These are phyloP conservation scores for Drosophila fuyamai DNA, from an alignment of 1,140 invertebrate species.

Conservation along the genomic window DNA sequence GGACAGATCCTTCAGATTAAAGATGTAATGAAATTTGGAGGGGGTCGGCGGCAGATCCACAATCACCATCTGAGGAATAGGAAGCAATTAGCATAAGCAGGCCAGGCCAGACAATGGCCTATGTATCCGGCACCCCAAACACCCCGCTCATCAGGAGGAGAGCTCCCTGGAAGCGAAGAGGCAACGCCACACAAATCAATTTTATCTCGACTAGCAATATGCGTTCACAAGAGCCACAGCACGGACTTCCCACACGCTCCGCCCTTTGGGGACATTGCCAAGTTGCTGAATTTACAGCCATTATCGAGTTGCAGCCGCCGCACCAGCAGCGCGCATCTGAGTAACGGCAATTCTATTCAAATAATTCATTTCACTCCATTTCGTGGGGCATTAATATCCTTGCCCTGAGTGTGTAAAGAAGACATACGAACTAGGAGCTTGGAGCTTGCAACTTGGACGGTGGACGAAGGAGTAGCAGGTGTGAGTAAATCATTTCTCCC, in stretches of 20 bases:
- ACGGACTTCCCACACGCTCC: slow-evolving; percentile 17
- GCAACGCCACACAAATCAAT: slow-evolving; percentile 78
- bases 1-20: slow-evolving; percentile 95
- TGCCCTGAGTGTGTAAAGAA: slow-evolving; percentile 78
- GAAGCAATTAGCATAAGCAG: slow-evolving; percentile 63
- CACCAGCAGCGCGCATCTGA: slow-evolving; percentile 41
- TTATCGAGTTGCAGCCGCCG: slow-evolving; percentile 71
- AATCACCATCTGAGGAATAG: slow-evolving; percentile 87
- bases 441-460: not conserved
- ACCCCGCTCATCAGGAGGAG: not conserved
- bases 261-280: slow-evolving; percentile 22
- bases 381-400: slow-evolving; percentile 82
- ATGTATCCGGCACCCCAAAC: slow-evolving; percentile 7
- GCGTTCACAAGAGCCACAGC: slow-evolving; percentile 48
- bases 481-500: slow-evolving; percentile 75
- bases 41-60: slow-evolving; percentile 94
- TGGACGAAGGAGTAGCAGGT: slow-evolving; percentile 47
- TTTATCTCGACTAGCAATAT: slow-evolving; percentile 82
- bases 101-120: slow-evolving; percentile 14
- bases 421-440: slow-evolving; percentile 70
- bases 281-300: slow-evolving; percentile 77
- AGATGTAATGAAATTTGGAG: slow-evolving; percentile 97
- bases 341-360: slow-evolving; percentile 81
- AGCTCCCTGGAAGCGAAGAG: not conserved
- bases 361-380: slow-evolving; percentile 84